Base-by-base conservation (phyloP, 2,113 vertebrate genomes). In the Sinocyclocheilus anophthalmus region DNA sequence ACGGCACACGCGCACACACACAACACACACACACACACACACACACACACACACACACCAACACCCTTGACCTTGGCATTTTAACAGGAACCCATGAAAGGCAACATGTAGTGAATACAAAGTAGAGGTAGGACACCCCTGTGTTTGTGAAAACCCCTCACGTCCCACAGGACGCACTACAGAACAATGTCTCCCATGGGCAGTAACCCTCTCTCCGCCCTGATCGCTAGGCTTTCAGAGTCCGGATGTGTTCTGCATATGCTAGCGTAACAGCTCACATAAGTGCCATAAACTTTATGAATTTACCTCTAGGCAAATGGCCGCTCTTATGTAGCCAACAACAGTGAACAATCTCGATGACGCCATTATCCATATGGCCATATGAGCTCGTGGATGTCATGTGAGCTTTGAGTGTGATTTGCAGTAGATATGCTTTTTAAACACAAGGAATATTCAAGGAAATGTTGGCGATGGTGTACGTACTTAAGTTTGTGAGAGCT, bases 51-150 rank as follows among this genome's bases (percentile, higher is more conserved):
- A 50, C 0, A 5, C 73, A 81, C 72, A 72, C 42, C 39, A 59
- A 72, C 72, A 86, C 57, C n/a, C 55, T 55, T 80, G 76, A 85
- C 87, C 83, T 85, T 88, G 76, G 75, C 84, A 84, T 75, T 87
- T 78, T 69, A 84, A 87, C 65, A 78, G 18, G 78, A 37, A 48
- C 37, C 30, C 30, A 69, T 53, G 45, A 78, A 87, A 87, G 73
- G 48, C 33, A 77, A 82, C 67, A 86, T 22, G 70, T 84, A 55
- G 63, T 82, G 83, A 85, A 85, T 80, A 42, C 67, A 57, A 81
- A 80, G 75, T 78, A 76, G 73, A 83, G 81, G 42, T 30, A 67
- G 69, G 59, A 37, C 69, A 45, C 42, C 45, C 45, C 59, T 69
- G 24, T 76, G 50, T 69, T 76, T 65, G 70, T 63, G 83, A 81